Evolutionary conservation across 2,797 vertebrate species (phyloP), one percentile per base, ranked within the genome.

Genomic region (Antrozous pallidus): DNA sequence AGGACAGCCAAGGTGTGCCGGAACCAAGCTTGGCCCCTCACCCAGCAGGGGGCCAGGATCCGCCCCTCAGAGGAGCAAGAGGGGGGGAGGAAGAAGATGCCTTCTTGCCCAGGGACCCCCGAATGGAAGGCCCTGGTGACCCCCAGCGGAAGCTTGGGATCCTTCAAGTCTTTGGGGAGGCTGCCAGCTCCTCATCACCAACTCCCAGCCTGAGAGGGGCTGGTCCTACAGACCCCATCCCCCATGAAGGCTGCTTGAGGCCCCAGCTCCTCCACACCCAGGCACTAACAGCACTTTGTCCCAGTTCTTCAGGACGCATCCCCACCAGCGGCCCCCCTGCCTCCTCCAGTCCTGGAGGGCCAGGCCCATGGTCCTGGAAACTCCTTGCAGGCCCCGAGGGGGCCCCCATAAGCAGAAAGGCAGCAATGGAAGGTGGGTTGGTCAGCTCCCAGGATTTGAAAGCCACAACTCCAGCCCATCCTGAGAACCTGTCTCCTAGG

Each of bases 1-100:
- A 99, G 98, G 99, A 99, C 81, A 99, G 99, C 97, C 99, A 99
- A 95, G 99, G 99, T 40, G 98, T 98, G 54, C 95, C 98, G 98
- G 93, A 97, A 98, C 86, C 75, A 96, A 90, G 96, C 97, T 33
- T 96, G 95, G 89, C 85, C 49, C 63, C 78, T 49, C 28, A 42
- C 38, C 58, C 40, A 33, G 91, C 80, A 95, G 54, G 65, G 67
- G 61, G 93, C 87, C 96, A 79, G 58, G 94, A 67, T 51, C 90
- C 28, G 38, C 36, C 51, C 42, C 47, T 49, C 26, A 65, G 56
- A 81, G 82, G 75, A 77, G 42, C 83, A 42, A 58, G 56, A 85
- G 85, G 42, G 36, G 40, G 33, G 26, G 73, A 75, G 33, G 85
- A 88, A 83, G 94, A 94, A 40, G 92, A 94, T 1, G 42, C 58